Evolutionary conservation across 2,888 invertebrate genomes (phyloP).

Genomic region (Mylabris sibirica): DNA sequence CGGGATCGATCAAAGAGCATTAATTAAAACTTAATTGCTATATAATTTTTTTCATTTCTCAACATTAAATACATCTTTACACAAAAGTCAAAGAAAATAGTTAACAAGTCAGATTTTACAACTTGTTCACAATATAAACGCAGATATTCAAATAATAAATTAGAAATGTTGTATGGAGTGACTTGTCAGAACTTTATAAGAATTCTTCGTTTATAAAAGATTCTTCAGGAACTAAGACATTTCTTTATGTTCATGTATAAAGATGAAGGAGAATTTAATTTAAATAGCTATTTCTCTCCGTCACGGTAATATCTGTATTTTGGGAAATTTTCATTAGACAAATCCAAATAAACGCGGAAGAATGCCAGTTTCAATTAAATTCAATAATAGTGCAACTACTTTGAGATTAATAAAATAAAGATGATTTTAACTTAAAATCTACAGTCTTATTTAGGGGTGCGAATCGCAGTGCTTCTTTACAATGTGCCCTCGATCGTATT

Average conservation of each 20-base stretch:
- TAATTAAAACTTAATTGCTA: neutral
- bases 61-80: too few relatives aligned
- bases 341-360: neutral
- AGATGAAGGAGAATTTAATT: neutral
- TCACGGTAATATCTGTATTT: neutral
- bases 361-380: neutral
- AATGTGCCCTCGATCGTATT: too few relatives aligned
- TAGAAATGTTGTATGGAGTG: neutral
- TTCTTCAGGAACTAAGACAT: neutral
- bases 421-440: too few relatives aligned
- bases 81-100: conserved; percentile 13
- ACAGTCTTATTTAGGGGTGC: too few relatives aligned
- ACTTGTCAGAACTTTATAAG: neutral
- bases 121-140: too few relatives aligned
- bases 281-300: neutral
- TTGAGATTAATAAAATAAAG: too few relatives aligned
- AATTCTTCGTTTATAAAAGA: too few relatives aligned
- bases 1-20: too few relatives aligned
- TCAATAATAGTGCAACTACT: neutral
- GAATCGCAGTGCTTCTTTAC: too few relatives aligned
- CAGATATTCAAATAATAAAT: neutral
- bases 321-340: neutral
- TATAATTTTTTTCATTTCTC: too few relatives aligned
- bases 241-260: neutral
- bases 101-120: neutral